Base-by-base conservation (phyloP, 2,113 vertebrate species). In the Scomber japonicus region DNA sequence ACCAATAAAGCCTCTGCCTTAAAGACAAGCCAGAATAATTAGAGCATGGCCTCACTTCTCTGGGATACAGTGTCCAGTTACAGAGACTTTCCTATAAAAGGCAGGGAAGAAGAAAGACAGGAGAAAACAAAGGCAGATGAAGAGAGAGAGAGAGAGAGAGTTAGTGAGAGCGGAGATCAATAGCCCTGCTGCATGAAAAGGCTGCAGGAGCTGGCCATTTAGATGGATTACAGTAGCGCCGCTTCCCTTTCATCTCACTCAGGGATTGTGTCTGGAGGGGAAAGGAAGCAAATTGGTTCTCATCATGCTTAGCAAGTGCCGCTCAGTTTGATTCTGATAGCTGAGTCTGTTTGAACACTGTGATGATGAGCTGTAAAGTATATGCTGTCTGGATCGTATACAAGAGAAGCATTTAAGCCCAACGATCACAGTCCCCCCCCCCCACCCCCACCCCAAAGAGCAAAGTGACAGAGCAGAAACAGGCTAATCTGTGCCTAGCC, bases 191-290 rank as follows among this genome's bases (percentile, higher is more conserved):
- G 60, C 48, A 45, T 74, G 71, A 79, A 27, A 81, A 67, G 71
- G 78, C 62, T 69, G 56, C 10, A 45, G 49, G 57, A 81, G 57
- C 46, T 30, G n/a, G 62, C 70, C 67, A 66, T 86, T 84, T 76
- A 84, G 74, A 88, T 71, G 68, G 71, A 85, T 87, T 75, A 82
- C 74, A 76, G 60, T 46, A 40, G 75, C 80, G 11, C 56, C 30
- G 79, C 55, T 57, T 45, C 51, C 54, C 71, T 86, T 90, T 88
- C 77, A 88, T 88, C 71, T 77, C 81, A 63, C 69, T 76, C 67
- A 77, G 50, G 49, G 68, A 71, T 59, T 57, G 51, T 77, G 57
- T 84, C 59, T 85, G 64, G 48, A 78, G 76, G 73, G 74, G 24
- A 27, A 54, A 55, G 68, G 31, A 66, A 40, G 75, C 72, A 81